phyloP scores from a whole-genome alignment of 2,797 vertebrate species.

The Podarcis siculus region DNA sequence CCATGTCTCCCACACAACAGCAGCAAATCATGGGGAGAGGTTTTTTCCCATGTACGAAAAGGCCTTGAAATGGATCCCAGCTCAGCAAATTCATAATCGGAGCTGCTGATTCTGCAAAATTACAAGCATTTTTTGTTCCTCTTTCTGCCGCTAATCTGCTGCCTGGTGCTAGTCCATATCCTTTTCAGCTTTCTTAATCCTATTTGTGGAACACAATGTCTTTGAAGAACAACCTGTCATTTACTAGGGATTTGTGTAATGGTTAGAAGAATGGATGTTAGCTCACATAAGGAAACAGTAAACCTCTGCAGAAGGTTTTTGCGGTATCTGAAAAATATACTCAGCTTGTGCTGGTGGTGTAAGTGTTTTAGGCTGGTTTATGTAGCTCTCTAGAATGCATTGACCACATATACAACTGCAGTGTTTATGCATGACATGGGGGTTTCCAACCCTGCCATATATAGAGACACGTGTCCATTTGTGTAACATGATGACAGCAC shows the following conservation, averaged over 20 bases:
- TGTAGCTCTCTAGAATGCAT: neutral
- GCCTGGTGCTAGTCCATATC: neutral
- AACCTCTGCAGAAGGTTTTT: neutral
- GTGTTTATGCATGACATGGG: neutral
- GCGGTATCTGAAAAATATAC: neutral
- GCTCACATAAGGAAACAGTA: neutral
- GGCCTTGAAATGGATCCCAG: neutral
- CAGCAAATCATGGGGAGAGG: neutral
- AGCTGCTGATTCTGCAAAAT: neutral
- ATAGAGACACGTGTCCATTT: neutral
- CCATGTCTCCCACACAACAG: neutral
- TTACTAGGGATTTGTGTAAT: neutral
- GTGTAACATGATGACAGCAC: no score
- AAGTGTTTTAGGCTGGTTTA: neutral
- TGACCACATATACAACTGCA: neutral
- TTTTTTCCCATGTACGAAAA: neutral
- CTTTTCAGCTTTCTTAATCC: neutral
- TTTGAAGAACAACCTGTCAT: neutral
- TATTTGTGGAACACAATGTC: slow-evolving; percentile 1
- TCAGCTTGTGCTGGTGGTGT: neutral
- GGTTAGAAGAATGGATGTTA: neutral
- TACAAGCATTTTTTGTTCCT: neutral
- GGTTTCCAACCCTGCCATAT: neutral
- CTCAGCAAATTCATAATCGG: neutral
- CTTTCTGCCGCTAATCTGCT: neutral